These are phyloP conservation scores for Excalfactoria chinensis DNA, from an alignment of 2,113 vertebrate genomes.

Conservation along the genomic window DNA sequence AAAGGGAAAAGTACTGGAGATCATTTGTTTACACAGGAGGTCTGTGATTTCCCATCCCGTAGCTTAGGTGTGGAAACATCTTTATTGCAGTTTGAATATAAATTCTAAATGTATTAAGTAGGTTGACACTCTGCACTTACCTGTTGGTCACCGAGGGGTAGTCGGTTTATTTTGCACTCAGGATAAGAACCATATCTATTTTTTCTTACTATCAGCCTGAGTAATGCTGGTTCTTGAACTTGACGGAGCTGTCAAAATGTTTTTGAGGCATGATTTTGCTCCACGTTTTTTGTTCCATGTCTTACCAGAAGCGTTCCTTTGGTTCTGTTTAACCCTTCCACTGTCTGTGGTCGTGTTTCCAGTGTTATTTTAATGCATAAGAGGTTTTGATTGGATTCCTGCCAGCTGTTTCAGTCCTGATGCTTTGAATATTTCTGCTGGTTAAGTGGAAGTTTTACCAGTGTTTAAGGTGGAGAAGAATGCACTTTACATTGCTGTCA, in stretches of 20 bases:
- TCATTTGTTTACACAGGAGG: background rate
- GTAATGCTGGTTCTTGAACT: background rate
- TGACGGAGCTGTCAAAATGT: background rate
- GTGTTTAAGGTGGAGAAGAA: background rate
- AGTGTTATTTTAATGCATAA: background rate
- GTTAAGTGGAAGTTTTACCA: background rate
- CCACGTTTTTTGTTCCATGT: background rate
- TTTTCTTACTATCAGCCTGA: background rate
- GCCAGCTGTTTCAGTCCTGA: background rate
- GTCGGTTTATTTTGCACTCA: background rate
- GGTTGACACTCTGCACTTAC: slow-evolving; percentile 77
- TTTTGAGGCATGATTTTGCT: background rate
- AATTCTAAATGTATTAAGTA: background rate
- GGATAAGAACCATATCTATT: background rate
- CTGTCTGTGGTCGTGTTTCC: background rate
- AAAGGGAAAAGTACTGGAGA: background rate
- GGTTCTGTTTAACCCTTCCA: background rate
- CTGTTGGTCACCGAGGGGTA: slow-evolving; percentile 25
- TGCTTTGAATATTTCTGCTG: background rate
- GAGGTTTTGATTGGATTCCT: background rate
- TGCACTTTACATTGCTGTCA: background rate
- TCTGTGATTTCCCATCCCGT: background rate
- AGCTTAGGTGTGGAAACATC: background rate
- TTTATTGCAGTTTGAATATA: background rate
- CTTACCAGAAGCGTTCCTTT: background rate